Base-by-base conservation (phyloP, 2,797 vertebrate genomes). In the Psittacula echo region DNA sequence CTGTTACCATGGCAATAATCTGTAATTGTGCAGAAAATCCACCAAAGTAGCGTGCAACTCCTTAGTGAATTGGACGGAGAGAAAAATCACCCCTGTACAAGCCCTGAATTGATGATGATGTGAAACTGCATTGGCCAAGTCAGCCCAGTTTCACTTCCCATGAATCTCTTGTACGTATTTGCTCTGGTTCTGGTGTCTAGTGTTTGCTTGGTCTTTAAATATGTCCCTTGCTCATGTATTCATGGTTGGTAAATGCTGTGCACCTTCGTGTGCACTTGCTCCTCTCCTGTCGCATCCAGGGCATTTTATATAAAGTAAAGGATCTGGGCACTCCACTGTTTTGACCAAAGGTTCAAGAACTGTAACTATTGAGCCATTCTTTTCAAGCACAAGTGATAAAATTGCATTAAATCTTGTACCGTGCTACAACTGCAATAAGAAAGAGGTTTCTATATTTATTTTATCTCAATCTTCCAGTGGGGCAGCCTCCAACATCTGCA, bases 21-120 rank as follows among this genome's bases (percentile, higher is more conserved):
- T 98, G 98, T 97, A 98, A 98, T 98, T 98, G 98, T 98, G 97
- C 97, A 98, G 98, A 98, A 98, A 98, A 98, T 98, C 97, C 97
- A 97, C 96, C 96, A 96, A 98, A 98, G 97, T 98, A 94, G 30
- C 60, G 81, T 97, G 96, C 97, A 98, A 97, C 96, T 98, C 98
- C 98, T 97, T 96, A 94, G 98, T 97, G 97, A 98, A 97, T 98
- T 98, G 97, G 95, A 95, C 21, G 16, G 97, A 96, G 97, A 97
- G 96, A 95, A 96, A 96, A 97, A 97, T 96, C 97, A 95, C 95
- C 91, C 75, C 96, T 13, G 48, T 95, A 94, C 96, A 97, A 97
- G 77, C 86, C 82, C 51, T 66, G 95, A 94, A 96, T 91, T 95
- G 96, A 97, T 89, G 96, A 94, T 97, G 94, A 71, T 96, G 82